A percentile compares a stretch with the other conserved stretches of the same genome.
phyloP scores from a whole-genome alignment of 1,140 invertebrate species.

The Drosophila persimilis region DNA sequence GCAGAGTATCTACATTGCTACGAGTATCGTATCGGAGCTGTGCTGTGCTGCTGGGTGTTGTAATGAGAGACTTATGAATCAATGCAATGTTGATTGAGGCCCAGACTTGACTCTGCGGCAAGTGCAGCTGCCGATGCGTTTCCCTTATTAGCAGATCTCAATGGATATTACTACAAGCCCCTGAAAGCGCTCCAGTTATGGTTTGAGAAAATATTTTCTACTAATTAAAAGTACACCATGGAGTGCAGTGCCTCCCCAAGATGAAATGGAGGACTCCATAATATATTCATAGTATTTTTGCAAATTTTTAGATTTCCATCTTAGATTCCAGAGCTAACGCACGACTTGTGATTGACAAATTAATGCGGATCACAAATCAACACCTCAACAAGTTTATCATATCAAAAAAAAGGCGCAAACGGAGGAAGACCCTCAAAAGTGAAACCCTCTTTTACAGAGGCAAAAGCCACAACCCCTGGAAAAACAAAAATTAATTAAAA shows the following conservation, averaged over 20 bases:
- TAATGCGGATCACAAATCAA: conserved; percentile 77
- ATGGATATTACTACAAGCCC: conserved; percentile 16
- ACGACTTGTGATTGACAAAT: conserved; percentile 74
- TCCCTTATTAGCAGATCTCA: conserved; percentile 33
- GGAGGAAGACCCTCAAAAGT: conserved; percentile 6
- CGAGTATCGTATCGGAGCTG: conserved; percentile 12
- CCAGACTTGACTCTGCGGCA: conserved; percentile 8
- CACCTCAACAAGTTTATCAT: conserved; percentile 70
- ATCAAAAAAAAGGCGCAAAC: conserved; percentile 32
- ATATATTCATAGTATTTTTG: conserved; percentile 1
- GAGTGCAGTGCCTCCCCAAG: too few species aligned
- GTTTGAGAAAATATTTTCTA: conserved; percentile 6
- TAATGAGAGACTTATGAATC: conserved; percentile 54
- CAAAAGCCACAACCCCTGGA: conserved; percentile 15
- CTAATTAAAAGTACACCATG: too few species aligned
- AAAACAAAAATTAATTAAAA: conserved; percentile 73
- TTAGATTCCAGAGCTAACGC: conserved; percentile 22
- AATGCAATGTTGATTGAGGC: conserved; percentile 55
- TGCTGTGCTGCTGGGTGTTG: conserved; percentile 35
- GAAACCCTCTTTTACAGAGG: conserved; percentile 29
- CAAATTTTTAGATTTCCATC: conserved; percentile 6
- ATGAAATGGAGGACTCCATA: not conserved
- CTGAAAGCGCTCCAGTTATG: conserved; percentile 16
- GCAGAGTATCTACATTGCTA: conserved; percentile 11
- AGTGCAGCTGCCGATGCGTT: conserved; percentile 22